Evolutionary conservation across 2,797 vertebrate species (phyloP), one percentile per base, ranked within the genome.

Genomic region (Gymnoscopelus braueri): DNA sequence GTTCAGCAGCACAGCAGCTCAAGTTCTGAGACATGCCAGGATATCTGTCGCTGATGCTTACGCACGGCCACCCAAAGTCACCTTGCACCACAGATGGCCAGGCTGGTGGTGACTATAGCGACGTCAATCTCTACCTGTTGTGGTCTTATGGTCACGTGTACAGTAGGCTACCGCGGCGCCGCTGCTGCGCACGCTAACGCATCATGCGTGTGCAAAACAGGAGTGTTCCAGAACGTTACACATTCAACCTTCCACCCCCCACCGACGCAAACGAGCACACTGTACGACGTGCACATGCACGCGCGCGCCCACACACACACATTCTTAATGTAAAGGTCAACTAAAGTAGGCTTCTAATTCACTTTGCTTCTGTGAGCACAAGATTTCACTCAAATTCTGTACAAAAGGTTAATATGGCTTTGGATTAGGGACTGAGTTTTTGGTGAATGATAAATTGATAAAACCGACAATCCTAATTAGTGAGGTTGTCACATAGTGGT

Each of bases 61-160:
- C 72, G 72, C 72, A 29, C 35, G 7, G 39, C 62, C 60, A 63
- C 19, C 68, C 71, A 70, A 78, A 79, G 82, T 86, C 84, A 88
- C 84, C 84, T 85, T 90, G 84, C 74, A 82, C 78, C 74, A 82
- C 79, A 75, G 73, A 84, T 75, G 71, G 76, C 49, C 67, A 49
- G 60, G 32, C 58, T 66, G 63, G 50, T 29, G 61, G 63, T 39
- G 52, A 56, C 69, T 71, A 75, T 65, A 66, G 12, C 39, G 65
- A n/a, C n/a, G 70, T 75, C 72, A 26, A 64, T 72, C 26, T 75
- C 60, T 44, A 72, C 75, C 67, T 44, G 66, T 70, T 56, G 65
- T 4, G 1, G 51, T 55, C 14, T 50, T 19, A 12, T 54, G 48
- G 19, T 19, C 19, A 19, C 1, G 49, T 59, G 24, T 47, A 12